Evolutionary conservation across 2,888 invertebrate genomes (phyloP), one percentile per base, ranked within the genome.

Genomic region (Bedellia somnulentella): DNA sequence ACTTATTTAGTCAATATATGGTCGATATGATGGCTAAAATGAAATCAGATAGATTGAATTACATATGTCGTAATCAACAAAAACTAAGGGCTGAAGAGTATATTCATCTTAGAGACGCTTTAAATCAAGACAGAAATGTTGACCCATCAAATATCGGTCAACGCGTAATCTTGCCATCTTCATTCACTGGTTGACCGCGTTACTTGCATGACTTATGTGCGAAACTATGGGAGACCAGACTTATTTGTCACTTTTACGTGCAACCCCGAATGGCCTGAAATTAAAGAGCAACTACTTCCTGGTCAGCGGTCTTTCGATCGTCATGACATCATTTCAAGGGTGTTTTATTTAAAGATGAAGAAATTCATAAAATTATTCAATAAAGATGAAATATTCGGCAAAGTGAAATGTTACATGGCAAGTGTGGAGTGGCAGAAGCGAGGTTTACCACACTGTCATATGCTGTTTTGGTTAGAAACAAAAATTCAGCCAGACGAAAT

Each of bases 11-110:
- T 32, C 52, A 48, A 36, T 52, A 36, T 29, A 31, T 36, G 10
- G 48, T 47, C 4, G 50, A 49, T 33, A 36, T 40, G 37, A 52
- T 47, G 30, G 45, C 41, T 1, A 50, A 45, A 34, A 42, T 50
- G 4, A 49, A 57, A 35, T 43, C 39, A 9, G 50, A 55, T 30
- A 35, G 52, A 6, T 35, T 58, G 12, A 26, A 37, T 4, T 59
- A 33, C 32, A 40, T 50, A 9, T 32, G 46, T 4, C 34, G 38
- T 6, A 51, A 60, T 32, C 54, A 61, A 35, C 29, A 23, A 9
- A 38, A 51, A 24, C 34, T 52, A 29, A 17, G 41, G 32, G 31
- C 44, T 26, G 41, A 44, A 31, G 33, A 37, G 39, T 35, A 57
- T 44, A 33, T 40, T 39, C 39, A 56, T 43, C 17, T 57, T 30